Percentiles rank a stretch among this genome's conserved stretches.
These are phyloP conservation scores for Nudaria mundana DNA, from an alignment of 2,888 invertebrate species.

Conservation along the genomic window DNA sequence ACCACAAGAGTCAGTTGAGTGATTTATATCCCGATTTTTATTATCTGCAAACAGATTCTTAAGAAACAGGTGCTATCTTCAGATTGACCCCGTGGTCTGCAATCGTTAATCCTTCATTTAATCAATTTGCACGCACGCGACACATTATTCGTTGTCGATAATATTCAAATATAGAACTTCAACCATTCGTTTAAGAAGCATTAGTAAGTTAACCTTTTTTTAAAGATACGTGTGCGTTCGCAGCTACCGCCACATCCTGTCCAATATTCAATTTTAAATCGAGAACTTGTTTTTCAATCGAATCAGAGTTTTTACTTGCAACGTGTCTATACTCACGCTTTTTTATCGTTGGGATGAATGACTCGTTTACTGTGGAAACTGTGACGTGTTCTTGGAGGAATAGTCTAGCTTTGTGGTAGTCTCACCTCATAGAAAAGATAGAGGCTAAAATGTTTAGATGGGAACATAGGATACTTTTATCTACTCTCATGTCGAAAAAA, in stretches of 20 bases:
- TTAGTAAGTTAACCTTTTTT: conserved; percentile 12
- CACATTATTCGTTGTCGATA: conserved; percentile 19
- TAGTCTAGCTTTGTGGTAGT: too few species aligned
- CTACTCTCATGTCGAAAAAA: too few species aligned
- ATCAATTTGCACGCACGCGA: conserved; percentile 67
- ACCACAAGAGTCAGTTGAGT: too few species aligned
- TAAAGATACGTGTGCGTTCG: conserved; percentile 47
- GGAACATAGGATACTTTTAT: too few species aligned
- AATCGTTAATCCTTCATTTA: conserved; percentile 52
- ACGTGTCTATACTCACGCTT: conserved; percentile 37
- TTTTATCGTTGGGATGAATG: conserved; percentile 19
- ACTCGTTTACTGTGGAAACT: conserved; percentile 9
- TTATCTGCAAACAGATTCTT: too few species aligned
- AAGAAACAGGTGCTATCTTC: conserved; percentile 35
- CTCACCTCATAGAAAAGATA: too few species aligned
- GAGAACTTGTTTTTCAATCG: conserved; percentile 42
- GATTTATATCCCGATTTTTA: too few species aligned
- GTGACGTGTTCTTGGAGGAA: neutral
- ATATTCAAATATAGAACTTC: conserved; percentile 14
- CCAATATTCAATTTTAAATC: conserved; percentile 54
- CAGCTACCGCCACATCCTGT: conserved; percentile 61
- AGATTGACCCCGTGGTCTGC: conserved; percentile 44
- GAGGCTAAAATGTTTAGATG: too few species aligned
- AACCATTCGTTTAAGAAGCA: conserved; percentile 1
- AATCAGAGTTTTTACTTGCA: conserved; percentile 35